These are phyloP conservation scores for Sapayoa aenigma DNA, from an alignment of 2,113 vertebrate species.

Conservation along the genomic window DNA sequence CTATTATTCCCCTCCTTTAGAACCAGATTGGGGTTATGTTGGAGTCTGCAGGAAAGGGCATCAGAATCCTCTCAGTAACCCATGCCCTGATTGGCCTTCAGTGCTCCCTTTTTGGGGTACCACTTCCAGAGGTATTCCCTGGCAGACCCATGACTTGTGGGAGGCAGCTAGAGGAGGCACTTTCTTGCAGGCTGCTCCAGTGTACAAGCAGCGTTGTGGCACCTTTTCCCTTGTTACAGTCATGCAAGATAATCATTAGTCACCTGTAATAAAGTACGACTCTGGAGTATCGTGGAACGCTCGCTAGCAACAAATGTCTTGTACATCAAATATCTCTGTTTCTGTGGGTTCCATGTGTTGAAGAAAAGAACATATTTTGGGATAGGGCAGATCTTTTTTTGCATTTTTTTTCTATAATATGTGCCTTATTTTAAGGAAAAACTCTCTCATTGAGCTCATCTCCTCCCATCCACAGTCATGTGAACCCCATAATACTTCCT, in stretches of 20 bases:
- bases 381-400: background rate
- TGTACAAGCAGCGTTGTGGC: rapidly evolving
- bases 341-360: background rate
- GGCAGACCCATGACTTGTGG: background rate
- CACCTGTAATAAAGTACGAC: background rate
- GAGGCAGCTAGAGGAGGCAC: background rate
- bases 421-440: background rate
- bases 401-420: background rate
- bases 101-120: background rate
- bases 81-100: background rate
- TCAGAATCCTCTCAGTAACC: background rate
- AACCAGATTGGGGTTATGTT: background rate
- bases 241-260: rapidly evolving
- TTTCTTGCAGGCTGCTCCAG: background rate
- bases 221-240: background rate
- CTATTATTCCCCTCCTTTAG: constrained; percentile 13
- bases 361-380: background rate
- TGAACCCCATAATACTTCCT: background rate
- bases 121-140: background rate
- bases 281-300: background rate
- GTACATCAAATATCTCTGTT: background rate
- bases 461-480: background rate
- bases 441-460: background rate
- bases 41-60: background rate
- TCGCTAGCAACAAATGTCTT: background rate